These are phyloP conservation scores for Colistium nudipinnis DNA, from an alignment of 2,113 vertebrate genomes.

Conservation along the genomic window DNA sequence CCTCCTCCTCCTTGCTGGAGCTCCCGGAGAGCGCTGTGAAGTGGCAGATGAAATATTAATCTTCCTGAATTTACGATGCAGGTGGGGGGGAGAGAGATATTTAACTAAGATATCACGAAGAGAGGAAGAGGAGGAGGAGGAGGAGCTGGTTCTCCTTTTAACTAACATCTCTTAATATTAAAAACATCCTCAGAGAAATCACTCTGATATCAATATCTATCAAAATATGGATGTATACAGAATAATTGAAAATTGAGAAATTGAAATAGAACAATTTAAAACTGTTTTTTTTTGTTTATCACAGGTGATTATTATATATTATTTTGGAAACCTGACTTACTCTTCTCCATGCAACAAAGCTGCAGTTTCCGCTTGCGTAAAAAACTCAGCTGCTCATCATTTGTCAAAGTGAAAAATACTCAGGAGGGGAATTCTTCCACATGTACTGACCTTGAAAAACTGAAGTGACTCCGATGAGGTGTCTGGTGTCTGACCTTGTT, in stretches of 20 bases:
- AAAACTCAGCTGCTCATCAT: not conserved
- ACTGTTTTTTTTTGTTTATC: too few relatives aligned
- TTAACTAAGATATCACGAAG: not conserved
- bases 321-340: too few relatives aligned
- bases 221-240: too few relatives aligned
- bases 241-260: too few relatives aligned
- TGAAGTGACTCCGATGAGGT: not conserved
- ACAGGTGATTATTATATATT: too few relatives aligned
- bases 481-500: not conserved
- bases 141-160: too few relatives aligned
- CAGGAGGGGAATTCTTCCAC: not conserved
- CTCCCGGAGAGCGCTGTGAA: slow-evolving; percentile 24
- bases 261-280: too few relatives aligned
- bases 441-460: not conserved
- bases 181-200: too few relatives aligned
- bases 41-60: slow-evolving; percentile 70
- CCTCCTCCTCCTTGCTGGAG: not conserved
- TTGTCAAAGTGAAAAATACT: not conserved
- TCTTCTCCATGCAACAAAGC: too few relatives aligned
- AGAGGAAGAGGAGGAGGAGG: slow-evolving; percentile 1
- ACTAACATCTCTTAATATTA: too few relatives aligned
- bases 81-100: slow-evolving; percentile 2
- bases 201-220: too few relatives aligned
- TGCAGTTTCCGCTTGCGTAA: too few relatives aligned
- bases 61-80: slow-evolving; percentile 57